Base-by-base conservation (phyloP, 2,797 vertebrate species). In the Mionectes olivaceus region DNA sequence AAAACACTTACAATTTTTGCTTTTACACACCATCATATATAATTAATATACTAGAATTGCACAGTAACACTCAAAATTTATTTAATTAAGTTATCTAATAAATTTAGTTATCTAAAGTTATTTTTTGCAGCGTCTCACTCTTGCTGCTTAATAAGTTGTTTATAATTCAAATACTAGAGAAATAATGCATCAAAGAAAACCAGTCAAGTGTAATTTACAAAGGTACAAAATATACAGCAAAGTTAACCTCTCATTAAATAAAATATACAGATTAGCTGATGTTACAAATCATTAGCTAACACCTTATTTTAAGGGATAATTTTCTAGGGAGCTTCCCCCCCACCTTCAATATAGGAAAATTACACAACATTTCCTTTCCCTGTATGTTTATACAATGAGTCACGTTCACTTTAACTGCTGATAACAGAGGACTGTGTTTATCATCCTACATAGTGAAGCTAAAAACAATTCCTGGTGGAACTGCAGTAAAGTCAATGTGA, bases 181-280 rank as follows among this genome's bases (percentile, higher is more conserved):
- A 96, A 95, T 55, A 91, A 83, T 33, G 44, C 82, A 88, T 96
- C 92, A 95, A 81, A 94, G 90, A 87, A 92, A 96, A 90, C 78
- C 4, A 15, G 91, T 90, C 88, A 80, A 83, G 70, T 78, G 95
- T 89, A 93, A 98, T 97, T 97, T 98, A 98, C 92, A 98, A 95
- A 97, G 89, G 79, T 97, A 97, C 97, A 97, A 98, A 97, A 98
- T 98, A 97, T 98, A 98, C 97, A 98, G 79, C 83, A 96, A 97
- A 97, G 86, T 89, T 84, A 96, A 96, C 76, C 56, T 95, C 73
- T 95, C 79, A 69, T 98, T 98, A 98, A 98, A 98, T 97, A 97
- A 95, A 92, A 71, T 96, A 96, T 93, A 69, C 77, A 96, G 83
- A 78, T 88, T 94, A 95, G 87, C 56, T 96, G 63, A 92, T 71